A percentile compares a stretch with the other conserved stretches of the same genome.
phyloP scores from a whole-genome alignment of 2,113 vertebrate genomes.

The Crotalus tigris region DNA sequence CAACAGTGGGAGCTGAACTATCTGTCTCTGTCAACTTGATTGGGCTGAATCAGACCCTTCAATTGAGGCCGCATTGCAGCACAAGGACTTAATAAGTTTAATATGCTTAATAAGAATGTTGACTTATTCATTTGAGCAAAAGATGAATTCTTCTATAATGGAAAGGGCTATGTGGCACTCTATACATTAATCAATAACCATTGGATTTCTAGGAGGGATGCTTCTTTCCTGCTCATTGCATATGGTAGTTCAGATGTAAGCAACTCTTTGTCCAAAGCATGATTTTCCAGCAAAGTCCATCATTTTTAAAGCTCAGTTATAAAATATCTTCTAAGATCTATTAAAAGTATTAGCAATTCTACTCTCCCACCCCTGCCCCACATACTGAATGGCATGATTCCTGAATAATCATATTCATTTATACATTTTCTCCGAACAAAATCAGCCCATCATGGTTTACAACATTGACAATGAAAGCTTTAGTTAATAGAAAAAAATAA shows the following conservation, averaged over 20 bases:
- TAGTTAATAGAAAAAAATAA: not conserved
- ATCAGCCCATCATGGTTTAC: not conserved
- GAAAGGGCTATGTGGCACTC: conserved; percentile 35
- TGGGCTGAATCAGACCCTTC: conserved; percentile 79
- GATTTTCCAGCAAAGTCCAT: not conserved
- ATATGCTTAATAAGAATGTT: conserved; percentile 52
- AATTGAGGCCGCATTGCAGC: conserved; percentile 61
- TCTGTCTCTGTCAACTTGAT: conserved; percentile 72
- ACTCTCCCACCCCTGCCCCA: not conserved
- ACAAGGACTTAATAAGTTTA: conserved; percentile 46
- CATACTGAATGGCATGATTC: not conserved
- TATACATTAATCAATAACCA: not conserved
- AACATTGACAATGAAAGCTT: not conserved
- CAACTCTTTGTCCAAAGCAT: not conserved
- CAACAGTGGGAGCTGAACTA: conserved; percentile 76
- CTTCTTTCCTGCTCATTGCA: not conserved
- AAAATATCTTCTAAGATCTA: not conserved
- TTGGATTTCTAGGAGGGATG: not conserved
- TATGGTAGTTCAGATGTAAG: not conserved
- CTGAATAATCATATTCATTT: not conserved
- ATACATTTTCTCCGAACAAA: not conserved
- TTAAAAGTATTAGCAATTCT: not conserved
- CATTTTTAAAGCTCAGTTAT: not conserved
- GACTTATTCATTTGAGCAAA: conserved; percentile 46
- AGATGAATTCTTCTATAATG: conserved; percentile 49